Percentiles rank a stretch among this genome's conserved stretches.
phyloP scores from a whole-genome alignment of 1,140 invertebrate genomes.

The Penaeus vannamei region DNA sequence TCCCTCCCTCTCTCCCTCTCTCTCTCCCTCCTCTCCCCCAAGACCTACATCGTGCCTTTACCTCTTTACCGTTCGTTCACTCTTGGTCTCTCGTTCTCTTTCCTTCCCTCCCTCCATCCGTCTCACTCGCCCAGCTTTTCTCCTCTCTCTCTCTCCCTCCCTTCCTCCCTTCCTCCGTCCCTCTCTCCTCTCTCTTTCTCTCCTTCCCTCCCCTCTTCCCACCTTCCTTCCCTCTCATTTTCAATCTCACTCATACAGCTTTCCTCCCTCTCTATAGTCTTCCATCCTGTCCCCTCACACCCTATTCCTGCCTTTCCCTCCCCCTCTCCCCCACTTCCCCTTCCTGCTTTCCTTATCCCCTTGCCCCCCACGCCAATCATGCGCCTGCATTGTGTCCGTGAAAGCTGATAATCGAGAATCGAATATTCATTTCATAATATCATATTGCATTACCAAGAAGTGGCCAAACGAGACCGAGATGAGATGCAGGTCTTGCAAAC shows the following conservation, averaged over 20 bases:
- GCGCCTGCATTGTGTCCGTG: too few relatives aligned
- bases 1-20: background rate
- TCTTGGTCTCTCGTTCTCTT: background rate
- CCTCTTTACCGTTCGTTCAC: background rate
- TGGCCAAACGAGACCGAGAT: too few relatives aligned
- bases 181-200: background rate
- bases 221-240: background rate
- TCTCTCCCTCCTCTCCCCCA: background rate
- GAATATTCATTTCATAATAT: too few relatives aligned
- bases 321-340: background rate
- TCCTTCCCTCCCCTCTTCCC: background rate
- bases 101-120: background rate
- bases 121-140: conserved; percentile 35
- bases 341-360: background rate
- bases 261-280: background rate
- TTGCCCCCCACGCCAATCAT: background rate
- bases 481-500: too few relatives aligned
- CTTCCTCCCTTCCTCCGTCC: background rate
- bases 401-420: too few relatives aligned
- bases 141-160: conserved; percentile 19
- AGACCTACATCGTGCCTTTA: background rate
- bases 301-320: background rate
- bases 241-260: background rate
- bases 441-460: too few relatives aligned
- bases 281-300: conserved; percentile 24